Evolutionary conservation across 2,797 vertebrate genomes (phyloP).

Genomic region (Gobio occitaniae): DNA sequence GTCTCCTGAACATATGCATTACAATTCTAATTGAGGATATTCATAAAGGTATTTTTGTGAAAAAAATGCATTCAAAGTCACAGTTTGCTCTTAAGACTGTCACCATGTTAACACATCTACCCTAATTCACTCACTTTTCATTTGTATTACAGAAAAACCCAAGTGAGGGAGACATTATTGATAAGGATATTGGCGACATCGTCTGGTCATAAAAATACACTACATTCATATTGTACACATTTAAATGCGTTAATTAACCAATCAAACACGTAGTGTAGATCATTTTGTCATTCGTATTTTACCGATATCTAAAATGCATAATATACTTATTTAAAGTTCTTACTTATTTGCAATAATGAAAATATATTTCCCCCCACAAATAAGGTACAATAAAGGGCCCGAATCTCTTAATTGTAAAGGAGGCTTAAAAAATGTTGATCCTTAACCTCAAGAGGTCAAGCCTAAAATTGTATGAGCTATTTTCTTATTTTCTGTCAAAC

Average conservation of each 20-base stretch:
- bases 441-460: background rate
- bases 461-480: background rate
- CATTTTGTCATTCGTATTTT: background rate
- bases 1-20: no score
- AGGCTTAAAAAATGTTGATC: background rate
- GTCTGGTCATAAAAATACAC: background rate
- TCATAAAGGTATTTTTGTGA: background rate
- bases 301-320: background rate
- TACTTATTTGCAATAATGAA: background rate
- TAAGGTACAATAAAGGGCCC: no score
- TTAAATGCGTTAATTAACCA: background rate
- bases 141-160: conserved; percentile 1
- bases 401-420: no score
- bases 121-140: conserved; percentile 14
- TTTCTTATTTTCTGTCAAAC: background rate
- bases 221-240: background rate
- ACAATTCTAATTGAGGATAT: background rate
- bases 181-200: background rate
- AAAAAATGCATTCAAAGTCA: background rate
- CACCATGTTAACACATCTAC: background rate
- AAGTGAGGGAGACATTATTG: background rate
- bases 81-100: background rate
- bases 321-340: background rate
- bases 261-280: background rate
- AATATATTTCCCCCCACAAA: no score